A percentile compares a stretch with the other conserved stretches of the same genome.
Evolutionary conservation across 2,888 invertebrate species (phyloP).

Genomic region (Luffia ferchaultella): DNA sequence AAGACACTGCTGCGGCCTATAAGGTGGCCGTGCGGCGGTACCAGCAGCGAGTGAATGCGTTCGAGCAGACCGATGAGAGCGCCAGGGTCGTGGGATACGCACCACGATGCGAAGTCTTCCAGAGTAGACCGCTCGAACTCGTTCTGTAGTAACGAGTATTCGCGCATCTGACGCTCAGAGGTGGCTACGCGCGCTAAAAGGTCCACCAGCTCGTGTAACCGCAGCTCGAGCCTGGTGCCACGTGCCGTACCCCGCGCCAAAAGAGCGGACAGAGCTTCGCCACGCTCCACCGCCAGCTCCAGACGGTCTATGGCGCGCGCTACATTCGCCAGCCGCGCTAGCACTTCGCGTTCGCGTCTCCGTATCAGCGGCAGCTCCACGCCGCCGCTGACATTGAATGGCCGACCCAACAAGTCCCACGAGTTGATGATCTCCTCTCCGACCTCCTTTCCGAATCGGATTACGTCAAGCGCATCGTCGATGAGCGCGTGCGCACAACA

Average conservation of each 20-base stretch:
- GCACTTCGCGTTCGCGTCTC: constrained; percentile 68
- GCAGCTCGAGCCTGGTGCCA: constrained; percentile 61
- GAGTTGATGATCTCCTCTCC: constrained; percentile 66
- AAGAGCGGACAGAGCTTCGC: constrained; percentile 28
- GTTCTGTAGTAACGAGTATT: constrained; percentile 58
- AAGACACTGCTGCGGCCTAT: constrained; percentile 58
- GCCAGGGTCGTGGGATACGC: constrained; percentile 71
- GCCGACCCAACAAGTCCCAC: constrained; percentile 71
- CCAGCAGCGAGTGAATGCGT: constrained; percentile 69
- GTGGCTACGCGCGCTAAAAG: constrained; percentile 66
- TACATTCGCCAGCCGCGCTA: constrained; percentile 47
- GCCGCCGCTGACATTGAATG: constrained; percentile 56
- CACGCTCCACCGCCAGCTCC: constrained; percentile 35
- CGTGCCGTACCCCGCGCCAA: constrained; percentile 32
- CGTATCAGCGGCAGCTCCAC: constrained; percentile 69
- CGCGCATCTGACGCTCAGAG: constrained; percentile 67
- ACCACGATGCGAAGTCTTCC: constrained; percentile 74
- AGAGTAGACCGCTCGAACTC: constrained; percentile 71
- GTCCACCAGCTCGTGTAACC: constrained; percentile 69
- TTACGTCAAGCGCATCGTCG: constrained; percentile 68
- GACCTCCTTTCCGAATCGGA: constrained; percentile 67
- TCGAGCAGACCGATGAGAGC: constrained; percentile 73
- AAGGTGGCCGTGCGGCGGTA: constrained; percentile 48
- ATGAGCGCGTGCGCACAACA: constrained; percentile 44
- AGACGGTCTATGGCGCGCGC: constrained; percentile 35